Conservation (phyloP, 1,140 invertebrate genomes). For the Oncopodura yosiiana region DNA sequence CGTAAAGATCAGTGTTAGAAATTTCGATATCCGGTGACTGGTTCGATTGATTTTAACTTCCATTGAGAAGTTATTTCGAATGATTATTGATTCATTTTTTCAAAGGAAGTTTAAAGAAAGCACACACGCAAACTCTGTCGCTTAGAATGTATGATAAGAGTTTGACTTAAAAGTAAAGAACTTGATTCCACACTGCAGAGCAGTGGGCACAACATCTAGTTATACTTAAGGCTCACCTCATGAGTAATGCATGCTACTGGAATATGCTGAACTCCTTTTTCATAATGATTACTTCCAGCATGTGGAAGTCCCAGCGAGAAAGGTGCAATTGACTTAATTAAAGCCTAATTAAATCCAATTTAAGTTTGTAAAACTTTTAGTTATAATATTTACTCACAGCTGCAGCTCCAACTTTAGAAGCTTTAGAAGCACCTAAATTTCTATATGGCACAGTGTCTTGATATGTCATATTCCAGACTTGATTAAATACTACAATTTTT, state of each 20-base stretch:
- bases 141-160: too few relatives aligned
- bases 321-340: conserved; percentile 34
- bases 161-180: too few relatives aligned
- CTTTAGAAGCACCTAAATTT: conserved; percentile 36
- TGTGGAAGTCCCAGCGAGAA: conserved; percentile 7
- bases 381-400: conserved; percentile 32
- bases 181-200: too few relatives aligned
- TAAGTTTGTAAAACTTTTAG: conserved; percentile 42
- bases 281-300: conserved; percentile 17
- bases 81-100: too few relatives aligned
- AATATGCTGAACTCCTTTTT: conserved; percentile 37
- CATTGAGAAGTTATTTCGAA: too few relatives aligned
- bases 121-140: too few relatives aligned
- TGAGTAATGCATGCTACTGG: conserved; percentile 45
- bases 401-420: conserved; percentile 41
- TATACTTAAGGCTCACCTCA: too few relatives aligned
- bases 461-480: conserved; percentile 39
- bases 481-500: conserved; percentile 43
- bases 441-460: conserved; percentile 38
- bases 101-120: too few relatives aligned
- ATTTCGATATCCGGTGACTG: too few relatives aligned
- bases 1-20: too few relatives aligned
- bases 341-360: conserved; percentile 41
- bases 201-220: too few relatives aligned
- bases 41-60: too few relatives aligned